phyloP scores from a whole-genome alignment of 1,140 invertebrate genomes.

The Gryllus bimaculatus region DNA sequence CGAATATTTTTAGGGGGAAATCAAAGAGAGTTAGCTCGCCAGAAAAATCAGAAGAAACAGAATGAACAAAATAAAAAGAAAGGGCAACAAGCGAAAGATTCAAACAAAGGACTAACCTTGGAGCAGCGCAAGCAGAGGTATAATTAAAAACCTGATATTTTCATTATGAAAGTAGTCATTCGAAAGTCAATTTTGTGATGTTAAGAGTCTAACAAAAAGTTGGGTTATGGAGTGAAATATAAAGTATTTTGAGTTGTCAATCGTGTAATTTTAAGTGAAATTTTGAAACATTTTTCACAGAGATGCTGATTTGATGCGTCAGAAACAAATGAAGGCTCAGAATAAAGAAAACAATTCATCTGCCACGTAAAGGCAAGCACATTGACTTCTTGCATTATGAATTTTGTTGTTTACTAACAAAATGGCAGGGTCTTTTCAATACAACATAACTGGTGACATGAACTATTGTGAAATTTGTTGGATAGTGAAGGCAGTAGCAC shows the following conservation, averaged over 20 bases:
- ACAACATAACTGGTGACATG: background rate
- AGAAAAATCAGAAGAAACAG: constrained; percentile 71
- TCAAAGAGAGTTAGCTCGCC: constrained; percentile 74
- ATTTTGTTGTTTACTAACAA: background rate
- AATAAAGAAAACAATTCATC: constrained; percentile 14
- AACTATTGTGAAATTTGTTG: background rate
- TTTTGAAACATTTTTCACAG: constrained; percentile 38
- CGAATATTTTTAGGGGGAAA: constrained; percentile 57
- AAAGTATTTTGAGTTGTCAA: too few species aligned
- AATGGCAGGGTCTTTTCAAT: background rate
- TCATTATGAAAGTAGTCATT: constrained; percentile 11
- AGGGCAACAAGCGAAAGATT: constrained; percentile 46
- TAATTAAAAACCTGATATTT: background rate
- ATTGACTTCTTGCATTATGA: background rate
- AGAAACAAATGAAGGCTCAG: constrained; percentile 58
- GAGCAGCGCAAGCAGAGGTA: constrained; percentile 71
- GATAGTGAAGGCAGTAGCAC: background rate
- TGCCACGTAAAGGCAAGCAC: background rate
- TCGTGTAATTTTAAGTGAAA: too few species aligned
- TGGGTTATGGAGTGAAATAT: background rate
- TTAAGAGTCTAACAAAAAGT: background rate
- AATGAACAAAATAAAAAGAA: constrained; percentile 57
- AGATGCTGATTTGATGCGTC: constrained; percentile 71
- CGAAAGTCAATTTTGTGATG: constrained; percentile 3
- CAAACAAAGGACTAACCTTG: constrained; percentile 58